Base-by-base conservation (phyloP, 2,113 vertebrate species). In the Phaetusa simplex region DNA sequence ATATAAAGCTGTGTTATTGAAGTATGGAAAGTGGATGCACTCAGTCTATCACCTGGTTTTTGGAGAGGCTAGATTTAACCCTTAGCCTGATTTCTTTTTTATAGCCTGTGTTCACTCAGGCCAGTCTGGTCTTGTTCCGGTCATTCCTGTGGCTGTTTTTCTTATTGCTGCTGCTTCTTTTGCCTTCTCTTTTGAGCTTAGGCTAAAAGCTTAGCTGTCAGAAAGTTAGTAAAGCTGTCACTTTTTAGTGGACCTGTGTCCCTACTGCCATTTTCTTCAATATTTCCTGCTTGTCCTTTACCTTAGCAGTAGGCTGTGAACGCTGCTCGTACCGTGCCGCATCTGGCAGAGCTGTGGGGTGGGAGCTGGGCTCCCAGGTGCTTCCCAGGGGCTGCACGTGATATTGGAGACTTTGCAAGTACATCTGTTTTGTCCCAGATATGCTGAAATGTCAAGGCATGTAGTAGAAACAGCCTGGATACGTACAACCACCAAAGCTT, bases 311-410 rank as follows among this genome's bases (percentile, higher is more conserved):
- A 12, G 19, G 12, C 11, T 81, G 26, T 76, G 61, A 47, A 30
- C 7, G 29, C 22, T 65, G 53, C 66, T 74, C 53, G 12, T 17
- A 17, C 34, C 0, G 0, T 70, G 64, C 30, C 5, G 6, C 11
- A 5, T 7, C 42, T 95, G 74, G 47, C 59, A 87, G 73, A 81
- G 55, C 52, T 80, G 45, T 69, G 34, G 40, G 15, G 29, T 1
- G 15, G 71, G 30, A 72, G 9, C 7, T 47, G 88, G 20, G 23
- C 23, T 56, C 66, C 58, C 7, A 7, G 30, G 43, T 64, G 55
- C 61, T 76, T 38, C 78, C 38, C 32, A 29, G 66, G 29, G 19
- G 26, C 70, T 8, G 8, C 26, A 14, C 0, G 0, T 58, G 50
- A 6, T n/a, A 4, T 1, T 8, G 13, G 73, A 69, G 26, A 73